Conservation (phyloP, 2,113 vertebrate species). For the Xenotilapia leptura region DNA sequence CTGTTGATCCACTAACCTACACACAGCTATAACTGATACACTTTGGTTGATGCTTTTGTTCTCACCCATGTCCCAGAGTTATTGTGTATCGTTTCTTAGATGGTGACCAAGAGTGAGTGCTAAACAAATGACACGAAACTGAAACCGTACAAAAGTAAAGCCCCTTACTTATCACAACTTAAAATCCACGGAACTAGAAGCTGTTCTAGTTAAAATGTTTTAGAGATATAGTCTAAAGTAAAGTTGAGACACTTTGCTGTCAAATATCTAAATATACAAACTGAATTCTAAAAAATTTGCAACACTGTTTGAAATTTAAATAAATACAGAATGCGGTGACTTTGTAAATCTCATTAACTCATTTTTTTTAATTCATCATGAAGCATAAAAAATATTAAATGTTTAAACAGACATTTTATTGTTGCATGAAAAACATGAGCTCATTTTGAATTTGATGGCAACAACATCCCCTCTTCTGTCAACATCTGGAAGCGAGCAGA, state of each 20-base stretch:
- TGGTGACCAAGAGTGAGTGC: not conserved
- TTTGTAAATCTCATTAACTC: not conserved
- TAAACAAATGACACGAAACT: not conserved
- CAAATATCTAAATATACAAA: not conserved
- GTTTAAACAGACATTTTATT: not conserved
- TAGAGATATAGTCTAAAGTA: not conserved
- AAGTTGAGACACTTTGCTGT: not conserved
- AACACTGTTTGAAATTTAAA: not conserved
- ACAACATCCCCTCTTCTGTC: not conserved
- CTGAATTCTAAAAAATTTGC: not conserved
- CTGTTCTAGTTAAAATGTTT: not conserved
- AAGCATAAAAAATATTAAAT: not conserved
- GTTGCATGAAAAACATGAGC: not conserved
- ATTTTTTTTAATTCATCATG: fast-evolving
- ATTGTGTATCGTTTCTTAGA: not conserved
- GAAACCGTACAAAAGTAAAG: not conserved
- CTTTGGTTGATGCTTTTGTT: not conserved
- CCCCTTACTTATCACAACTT: not conserved
- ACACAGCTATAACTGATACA: not conserved
- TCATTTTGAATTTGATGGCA: not conserved
- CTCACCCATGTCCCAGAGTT: not conserved
- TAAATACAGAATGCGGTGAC: not conserved
- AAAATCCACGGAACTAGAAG: not conserved
- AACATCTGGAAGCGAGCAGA: not conserved
- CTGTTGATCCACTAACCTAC: not conserved